phyloP scores from a whole-genome alignment of 2,888 invertebrate genomes.

The Taenaris catops region DNA sequence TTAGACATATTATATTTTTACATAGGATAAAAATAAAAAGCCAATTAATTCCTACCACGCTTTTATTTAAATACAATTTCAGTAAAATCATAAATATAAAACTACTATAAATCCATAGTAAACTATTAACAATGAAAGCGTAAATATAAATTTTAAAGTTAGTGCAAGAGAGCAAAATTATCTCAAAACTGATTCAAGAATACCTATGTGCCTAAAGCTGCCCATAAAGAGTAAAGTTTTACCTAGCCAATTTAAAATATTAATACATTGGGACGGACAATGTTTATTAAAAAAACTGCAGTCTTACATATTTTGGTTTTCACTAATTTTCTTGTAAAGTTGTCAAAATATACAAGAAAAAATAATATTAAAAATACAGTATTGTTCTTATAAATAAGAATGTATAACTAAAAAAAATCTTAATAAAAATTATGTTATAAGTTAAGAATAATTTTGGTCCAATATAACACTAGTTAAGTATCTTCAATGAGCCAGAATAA shows the following conservation, averaged over 20 bases:
- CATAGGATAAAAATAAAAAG: slow-evolving; percentile 1
- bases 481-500: slow-evolving; percentile 44
- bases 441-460: slow-evolving; percentile 9
- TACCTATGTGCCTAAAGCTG: slow-evolving; percentile 5
- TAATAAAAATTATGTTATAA: slow-evolving; percentile 1
- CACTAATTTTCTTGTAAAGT: neutral
- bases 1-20: too few relatives aligned
- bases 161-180: slow-evolving; percentile 13
- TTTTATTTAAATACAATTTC: slow-evolving; percentile 15
- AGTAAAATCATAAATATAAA: slow-evolving; percentile 13
- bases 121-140: neutral
- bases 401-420: neutral
- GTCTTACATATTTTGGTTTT: slow-evolving; percentile 16
- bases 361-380: neutral
- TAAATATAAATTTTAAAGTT: slow-evolving; percentile 6
- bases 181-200: neutral
- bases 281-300: slow-evolving; percentile 10
- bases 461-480: slow-evolving; percentile 44
- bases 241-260: neutral
- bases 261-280: slow-evolving; percentile 10
- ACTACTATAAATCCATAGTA: slow-evolving; percentile 2
- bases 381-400: neutral
- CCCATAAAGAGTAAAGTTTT: neutral
- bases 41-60: slow-evolving; percentile 2
- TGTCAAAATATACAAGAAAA: neutral